phyloP scores from a whole-genome alignment of 2,888 invertebrate species.

The Eilema sororculum region DNA sequence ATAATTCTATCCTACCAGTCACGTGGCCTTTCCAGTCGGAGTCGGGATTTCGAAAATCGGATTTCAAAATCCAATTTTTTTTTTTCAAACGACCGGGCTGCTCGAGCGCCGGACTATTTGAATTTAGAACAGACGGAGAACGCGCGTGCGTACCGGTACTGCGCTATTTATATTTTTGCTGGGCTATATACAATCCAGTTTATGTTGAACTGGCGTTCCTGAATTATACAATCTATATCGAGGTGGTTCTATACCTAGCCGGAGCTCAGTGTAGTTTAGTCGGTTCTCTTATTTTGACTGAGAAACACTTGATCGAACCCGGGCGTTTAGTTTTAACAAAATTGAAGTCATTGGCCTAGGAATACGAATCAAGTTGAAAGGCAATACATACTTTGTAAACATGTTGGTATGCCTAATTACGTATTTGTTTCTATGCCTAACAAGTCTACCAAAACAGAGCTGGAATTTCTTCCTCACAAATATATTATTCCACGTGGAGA shows the following conservation, averaged over 20 bases:
- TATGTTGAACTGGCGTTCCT: constrained; percentile 49
- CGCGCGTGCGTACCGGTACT: constrained; percentile 63
- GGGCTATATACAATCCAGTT: constrained; percentile 64
- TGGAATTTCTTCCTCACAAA: neutral
- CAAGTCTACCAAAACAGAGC: neutral
- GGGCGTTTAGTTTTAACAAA: constrained; percentile 44
- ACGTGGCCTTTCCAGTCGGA: constrained; percentile 82
- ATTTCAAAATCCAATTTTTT: constrained; percentile 53
- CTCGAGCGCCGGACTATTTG: constrained; percentile 75
- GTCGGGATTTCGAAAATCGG: constrained; percentile 60
- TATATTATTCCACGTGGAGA: neutral
- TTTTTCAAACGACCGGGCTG: constrained; percentile 71
- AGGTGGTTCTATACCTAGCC: constrained; percentile 34
- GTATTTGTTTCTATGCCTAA: neutral
- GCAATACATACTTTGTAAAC: neutral
- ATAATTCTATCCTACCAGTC: constrained; percentile 39
- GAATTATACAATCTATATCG: constrained; percentile 29
- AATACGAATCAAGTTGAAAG: neutral
- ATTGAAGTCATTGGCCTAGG: constrained; percentile 24
- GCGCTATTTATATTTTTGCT: constrained; percentile 77
- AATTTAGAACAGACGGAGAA: constrained; percentile 73
- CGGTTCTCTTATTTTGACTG: constrained; percentile 58
- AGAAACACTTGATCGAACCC: constrained; percentile 60
- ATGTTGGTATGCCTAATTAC: neutral
- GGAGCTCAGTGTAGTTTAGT: constrained; percentile 53